Percentiles rank a stretch among this genome's conserved stretches.
phyloP scores from a whole-genome alignment of 1,140 invertebrate species.

The Formica exsecta region DNA sequence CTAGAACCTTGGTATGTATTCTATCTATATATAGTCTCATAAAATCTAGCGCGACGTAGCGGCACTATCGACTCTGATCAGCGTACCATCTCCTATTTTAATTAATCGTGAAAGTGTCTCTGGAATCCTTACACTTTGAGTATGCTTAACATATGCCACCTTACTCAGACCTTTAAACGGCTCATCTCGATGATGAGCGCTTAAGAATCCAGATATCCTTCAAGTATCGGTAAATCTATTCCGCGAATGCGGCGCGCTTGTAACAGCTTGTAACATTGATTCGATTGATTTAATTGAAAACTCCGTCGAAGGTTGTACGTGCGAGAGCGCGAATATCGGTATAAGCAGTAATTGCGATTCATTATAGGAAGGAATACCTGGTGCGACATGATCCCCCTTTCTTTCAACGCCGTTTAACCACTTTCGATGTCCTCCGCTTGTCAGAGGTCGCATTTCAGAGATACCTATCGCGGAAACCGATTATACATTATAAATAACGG shows the following conservation, averaged over 20 bases:
- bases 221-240: constrained; percentile 29
- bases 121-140: not conserved
- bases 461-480: constrained; percentile 38
- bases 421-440: constrained; percentile 41
- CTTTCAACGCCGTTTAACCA: constrained; percentile 21
- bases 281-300: constrained; percentile 50
- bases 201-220: constrained; percentile 33
- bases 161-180: not conserved
- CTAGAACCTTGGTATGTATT: not conserved
- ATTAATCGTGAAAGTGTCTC: constrained; percentile 7
- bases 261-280: not conserved
- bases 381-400: not conserved
- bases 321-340: constrained; percentile 19
- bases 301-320: constrained; percentile 5
- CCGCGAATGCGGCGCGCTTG: constrained; percentile 20
- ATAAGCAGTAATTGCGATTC: constrained; percentile 24
- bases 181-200: not conserved
- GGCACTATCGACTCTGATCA: not conserved
- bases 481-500: constrained; percentile 6
- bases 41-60: not conserved
- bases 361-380: constrained; percentile 4
- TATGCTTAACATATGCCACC: not conserved
- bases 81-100: not conserved
- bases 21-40: not conserved
- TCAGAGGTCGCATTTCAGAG: constrained; percentile 46